These are phyloP conservation scores for Uropetala carovei DNA, from an alignment of 2,888 invertebrate species.

Conservation along the genomic window DNA sequence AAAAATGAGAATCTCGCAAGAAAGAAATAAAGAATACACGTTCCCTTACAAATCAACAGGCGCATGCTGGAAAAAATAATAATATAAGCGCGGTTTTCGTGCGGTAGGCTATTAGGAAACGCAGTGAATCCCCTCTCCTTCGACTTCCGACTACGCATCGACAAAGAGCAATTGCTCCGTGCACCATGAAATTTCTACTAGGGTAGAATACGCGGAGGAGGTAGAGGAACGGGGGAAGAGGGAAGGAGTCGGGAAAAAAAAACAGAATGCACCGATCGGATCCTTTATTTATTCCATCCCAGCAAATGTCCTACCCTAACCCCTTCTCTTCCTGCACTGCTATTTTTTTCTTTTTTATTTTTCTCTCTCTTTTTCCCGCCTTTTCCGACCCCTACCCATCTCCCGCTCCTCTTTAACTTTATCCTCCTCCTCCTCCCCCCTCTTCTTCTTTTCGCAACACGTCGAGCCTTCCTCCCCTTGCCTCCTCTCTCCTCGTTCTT, in stretches of 20 bases:
- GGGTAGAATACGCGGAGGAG: background rate
- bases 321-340: background rate
- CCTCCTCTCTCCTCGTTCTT: background rate
- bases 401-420: background rate
- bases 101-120: constrained; percentile 27
- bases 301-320: background rate
- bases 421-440: background rate
- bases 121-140: background rate
- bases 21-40: background rate
- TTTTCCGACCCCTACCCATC: background rate
- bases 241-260: background rate
- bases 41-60: constrained; percentile 32
- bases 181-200: constrained; percentile 7
- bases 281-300: background rate
- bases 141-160: constrained; percentile 7
- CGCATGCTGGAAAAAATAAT: constrained; percentile 26
- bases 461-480: background rate
- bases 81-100: background rate
- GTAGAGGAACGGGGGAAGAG: background rate
- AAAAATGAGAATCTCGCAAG: background rate
- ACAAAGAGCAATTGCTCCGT: constrained; percentile 18
- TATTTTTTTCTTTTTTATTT: no score
- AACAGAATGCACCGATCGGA: background rate
- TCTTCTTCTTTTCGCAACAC: background rate
- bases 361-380: no score